A percentile compares a stretch with the other conserved stretches of the same genome.
Conservation (phyloP, 2,113 vertebrate species). For the Thamnaconus septentrionalis region DNA sequence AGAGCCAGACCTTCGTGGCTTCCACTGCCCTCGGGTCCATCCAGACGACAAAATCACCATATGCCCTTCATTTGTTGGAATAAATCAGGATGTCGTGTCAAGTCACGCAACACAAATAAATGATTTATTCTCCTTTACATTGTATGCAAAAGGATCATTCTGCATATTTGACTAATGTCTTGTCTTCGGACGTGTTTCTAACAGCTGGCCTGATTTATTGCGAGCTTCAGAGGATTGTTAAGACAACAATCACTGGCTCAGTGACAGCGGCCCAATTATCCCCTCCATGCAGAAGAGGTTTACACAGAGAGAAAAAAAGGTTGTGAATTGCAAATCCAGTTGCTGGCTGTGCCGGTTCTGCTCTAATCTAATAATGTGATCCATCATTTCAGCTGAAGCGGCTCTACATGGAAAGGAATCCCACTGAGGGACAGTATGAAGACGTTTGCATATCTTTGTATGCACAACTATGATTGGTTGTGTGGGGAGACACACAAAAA, state of each 20-base stretch:
- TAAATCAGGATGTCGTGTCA: constrained; percentile 31
- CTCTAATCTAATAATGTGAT: constrained; percentile 72
- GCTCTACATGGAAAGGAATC: constrained; percentile 42
- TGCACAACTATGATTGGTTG: constrained; percentile 25
- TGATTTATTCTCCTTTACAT: constrained; percentile 47
- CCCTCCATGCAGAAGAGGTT: constrained; percentile 61
- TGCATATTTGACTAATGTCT: constrained; percentile 59
- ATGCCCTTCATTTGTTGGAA: constrained; percentile 48
- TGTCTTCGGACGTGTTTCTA: constrained; percentile 55
- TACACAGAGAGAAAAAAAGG: constrained; percentile 40
- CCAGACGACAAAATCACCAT: constrained; percentile 41
- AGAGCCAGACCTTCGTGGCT: constrained; percentile 43
- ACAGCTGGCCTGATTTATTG: constrained; percentile 69
- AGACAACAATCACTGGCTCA: constrained; percentile 57
- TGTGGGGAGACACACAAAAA: constrained; percentile 11
- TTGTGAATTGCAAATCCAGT: constrained; percentile 70
- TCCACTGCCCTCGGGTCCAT: constrained; percentile 26
- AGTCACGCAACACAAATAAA: constrained; percentile 19
- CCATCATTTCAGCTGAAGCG: constrained; percentile 61
- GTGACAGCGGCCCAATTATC: constrained; percentile 70
- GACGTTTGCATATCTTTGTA: constrained; percentile 56
- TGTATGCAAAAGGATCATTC: constrained; percentile 46
- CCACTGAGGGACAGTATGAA: constrained; percentile 61
- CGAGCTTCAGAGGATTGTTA: constrained; percentile 61
- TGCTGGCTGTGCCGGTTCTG: constrained; percentile 41